Evolutionary conservation across 2,113 vertebrate genomes (phyloP), one percentile per base, ranked within the genome.

Genomic region (Hippocampus barbouri): DNA sequence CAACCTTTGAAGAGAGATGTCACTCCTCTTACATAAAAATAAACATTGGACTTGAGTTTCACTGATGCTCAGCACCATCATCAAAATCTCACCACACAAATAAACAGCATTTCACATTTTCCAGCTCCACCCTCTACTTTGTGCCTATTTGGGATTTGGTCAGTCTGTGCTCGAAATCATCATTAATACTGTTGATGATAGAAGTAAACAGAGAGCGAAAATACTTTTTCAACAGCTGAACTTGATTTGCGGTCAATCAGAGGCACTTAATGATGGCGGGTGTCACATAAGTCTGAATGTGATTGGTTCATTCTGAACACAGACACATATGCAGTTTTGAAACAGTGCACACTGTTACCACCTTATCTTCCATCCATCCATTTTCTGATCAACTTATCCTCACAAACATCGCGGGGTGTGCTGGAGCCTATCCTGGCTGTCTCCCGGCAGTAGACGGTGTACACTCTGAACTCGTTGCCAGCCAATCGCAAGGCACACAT

Each of bases 131-230:
- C 8, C 43, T 67, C 59, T 45, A 72, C 73, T 85, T 72, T 74
- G 79, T 78, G 77, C 61, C 72, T 88, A 81, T 84, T 61, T 82
- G 82, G 78, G 85, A 69, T 82, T 86, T 87, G 78, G 75, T 74
- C 71, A 85, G 77, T 66, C 74, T 73, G 72, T 84, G 70, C 80
- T 85, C 65, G 70, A 78, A 60, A 80, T 83, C 83, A 87, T 87
- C 77, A 61, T 9, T 61, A 78, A 87, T 89, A 87, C 89, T 89
- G 86, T 76, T 88, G 86, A 73, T 87, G 80, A 90, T 78, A 74
- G 80, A 80, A 74, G 80, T 85, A 87, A 89, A 85, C 79, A 87
- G 57, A 79, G 70, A 53, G 69, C 89, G 21, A 54, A 54, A 54
- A 54, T 2, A 8, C 53, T n/a, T 20, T n/a, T 23, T 9, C 8